Percentiles rank a stretch among this genome's conserved stretches.
phyloP scores from a whole-genome alignment of 2,113 vertebrate species.

The Apodemus speciosus region DNA sequence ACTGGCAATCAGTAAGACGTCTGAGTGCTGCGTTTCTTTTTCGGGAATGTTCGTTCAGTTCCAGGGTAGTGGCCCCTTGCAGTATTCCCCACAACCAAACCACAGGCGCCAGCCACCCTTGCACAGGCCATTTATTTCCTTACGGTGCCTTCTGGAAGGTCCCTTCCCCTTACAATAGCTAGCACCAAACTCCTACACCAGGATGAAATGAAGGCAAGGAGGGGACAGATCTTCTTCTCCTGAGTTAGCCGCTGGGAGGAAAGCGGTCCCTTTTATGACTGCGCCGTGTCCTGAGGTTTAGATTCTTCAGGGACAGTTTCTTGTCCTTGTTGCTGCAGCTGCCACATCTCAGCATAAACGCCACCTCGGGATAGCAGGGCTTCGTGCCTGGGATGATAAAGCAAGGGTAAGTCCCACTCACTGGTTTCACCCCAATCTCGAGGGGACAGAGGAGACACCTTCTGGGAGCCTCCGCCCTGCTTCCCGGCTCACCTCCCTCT shows the following conservation, averaged over 20 bases:
- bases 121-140: constrained; percentile 67
- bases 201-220: constrained; percentile 9
- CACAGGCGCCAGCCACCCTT: not conserved
- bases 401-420: not conserved
- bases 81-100: not conserved
- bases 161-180: not conserved
- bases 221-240: not conserved
- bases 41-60: not conserved
- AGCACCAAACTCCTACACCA: constrained; percentile 52
- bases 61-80: not conserved
- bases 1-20: constrained; percentile 12
- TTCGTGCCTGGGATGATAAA: constrained; percentile 88
- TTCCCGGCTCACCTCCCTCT: constrained; percentile 88
- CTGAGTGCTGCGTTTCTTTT: constrained; percentile 21
- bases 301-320: constrained; percentile 85
- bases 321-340: constrained; percentile 89
- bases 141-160: not conserved
- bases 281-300: constrained; percentile 81
- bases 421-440: not conserved
- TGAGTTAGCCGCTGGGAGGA: not conserved
- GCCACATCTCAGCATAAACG: constrained; percentile 95
- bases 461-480: not conserved
- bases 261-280: constrained; percentile 44
- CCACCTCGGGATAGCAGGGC: constrained; percentile 91
- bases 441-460: not conserved